These are phyloP conservation scores for Anableps anableps DNA, from an alignment of 2,797 vertebrate genomes.

Conservation along the genomic window DNA sequence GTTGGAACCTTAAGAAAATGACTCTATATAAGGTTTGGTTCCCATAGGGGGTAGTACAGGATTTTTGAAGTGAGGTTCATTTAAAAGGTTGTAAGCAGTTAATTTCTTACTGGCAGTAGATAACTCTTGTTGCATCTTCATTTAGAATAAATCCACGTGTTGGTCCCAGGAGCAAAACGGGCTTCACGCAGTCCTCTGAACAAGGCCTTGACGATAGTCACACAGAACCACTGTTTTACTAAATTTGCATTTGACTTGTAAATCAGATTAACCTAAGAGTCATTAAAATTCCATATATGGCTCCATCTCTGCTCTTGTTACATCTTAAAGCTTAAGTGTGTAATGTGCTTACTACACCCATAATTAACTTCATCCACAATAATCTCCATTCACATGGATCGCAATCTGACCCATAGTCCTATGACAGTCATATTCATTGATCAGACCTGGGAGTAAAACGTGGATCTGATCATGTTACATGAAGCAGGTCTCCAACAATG, in stretches of 20 bases:
- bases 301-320: neutral
- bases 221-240: neutral
- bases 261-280: neutral
- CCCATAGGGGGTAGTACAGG: neutral
- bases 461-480: constrained; percentile 47
- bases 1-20: neutral
- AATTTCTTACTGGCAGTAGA: neutral
- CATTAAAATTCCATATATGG: neutral
- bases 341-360: neutral
- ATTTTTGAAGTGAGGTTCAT: neutral
- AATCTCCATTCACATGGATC: neutral
- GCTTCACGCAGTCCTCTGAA: neutral
- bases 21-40: neutral
- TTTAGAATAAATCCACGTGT: neutral
- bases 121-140: neutral
- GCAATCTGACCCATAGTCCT: neutral
- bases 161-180: neutral
- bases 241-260: neutral
- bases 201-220: neutral
- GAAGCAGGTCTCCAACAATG: constrained; percentile 51
- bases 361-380: neutral
- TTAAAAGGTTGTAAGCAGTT: neutral
- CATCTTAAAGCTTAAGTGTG: neutral
- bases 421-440: too few species aligned
- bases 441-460: neutral